Conservation (phyloP, 2,113 vertebrate genomes). For the Ivindomyrus marchei region DNA sequence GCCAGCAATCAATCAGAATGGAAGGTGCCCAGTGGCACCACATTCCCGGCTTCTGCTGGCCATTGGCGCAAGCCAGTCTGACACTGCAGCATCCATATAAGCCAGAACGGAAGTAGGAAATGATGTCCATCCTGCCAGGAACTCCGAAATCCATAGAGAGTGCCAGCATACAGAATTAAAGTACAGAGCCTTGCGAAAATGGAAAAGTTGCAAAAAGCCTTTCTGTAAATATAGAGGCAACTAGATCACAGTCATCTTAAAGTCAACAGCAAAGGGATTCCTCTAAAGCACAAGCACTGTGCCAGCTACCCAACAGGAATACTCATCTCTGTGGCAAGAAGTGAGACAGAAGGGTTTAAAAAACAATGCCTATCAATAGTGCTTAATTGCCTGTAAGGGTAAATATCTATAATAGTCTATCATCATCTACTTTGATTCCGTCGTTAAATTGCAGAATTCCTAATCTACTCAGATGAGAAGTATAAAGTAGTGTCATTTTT, state of each 20-base stretch:
- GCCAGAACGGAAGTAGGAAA: not conserved
- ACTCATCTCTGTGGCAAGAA: not conserved
- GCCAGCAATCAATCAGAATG: not conserved
- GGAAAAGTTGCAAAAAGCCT: not conserved
- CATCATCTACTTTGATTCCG: not conserved
- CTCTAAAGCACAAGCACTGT: not conserved
- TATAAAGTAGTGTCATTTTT: not conserved
- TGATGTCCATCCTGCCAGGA: not conserved
- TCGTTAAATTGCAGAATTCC: not conserved
- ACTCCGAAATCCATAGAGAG: not conserved
- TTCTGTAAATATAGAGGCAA: not conserved
- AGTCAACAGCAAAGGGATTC: not conserved
- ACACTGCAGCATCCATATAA: not conserved
- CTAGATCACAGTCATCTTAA: not conserved
- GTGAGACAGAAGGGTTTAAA: not conserved
- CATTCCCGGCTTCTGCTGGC: not conserved
- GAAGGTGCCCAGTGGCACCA: not conserved
- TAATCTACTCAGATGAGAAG: not conserved
- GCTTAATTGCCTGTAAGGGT: not conserved
- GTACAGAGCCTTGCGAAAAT: not conserved
- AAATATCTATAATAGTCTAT: not conserved
- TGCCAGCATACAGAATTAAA: not conserved
- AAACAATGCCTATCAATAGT: not conserved
- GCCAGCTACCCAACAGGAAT: not conserved
- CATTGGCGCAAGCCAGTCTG: not conserved